A percentile compares a stretch with the other conserved stretches of the same genome.
phyloP scores from a whole-genome alignment of 2,113 vertebrate species.

The Pituophis catenifer region DNA sequence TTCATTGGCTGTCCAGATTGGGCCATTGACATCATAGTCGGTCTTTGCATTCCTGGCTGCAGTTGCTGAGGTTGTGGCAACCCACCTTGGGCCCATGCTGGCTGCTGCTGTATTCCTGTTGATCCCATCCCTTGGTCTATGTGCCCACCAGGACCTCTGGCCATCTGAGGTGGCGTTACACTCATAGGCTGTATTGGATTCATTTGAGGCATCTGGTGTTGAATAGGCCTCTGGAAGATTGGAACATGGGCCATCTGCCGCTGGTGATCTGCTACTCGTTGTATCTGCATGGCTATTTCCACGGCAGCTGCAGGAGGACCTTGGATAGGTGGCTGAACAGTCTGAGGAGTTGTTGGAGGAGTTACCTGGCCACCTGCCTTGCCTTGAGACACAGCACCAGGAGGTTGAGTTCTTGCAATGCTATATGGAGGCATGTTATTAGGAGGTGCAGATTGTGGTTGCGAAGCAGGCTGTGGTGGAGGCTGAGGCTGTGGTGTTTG shows the following conservation, averaged over 20 bases:
- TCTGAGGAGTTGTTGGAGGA: slow-evolving; percentile 73
- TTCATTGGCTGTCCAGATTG: slow-evolving; percentile 84
- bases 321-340: slow-evolving; percentile 65
- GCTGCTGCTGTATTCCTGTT: slow-evolving; percentile 75
- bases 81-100: slow-evolving; percentile 78
- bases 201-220: slow-evolving; percentile 85
- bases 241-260: slow-evolving; percentile 92
- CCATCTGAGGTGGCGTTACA: slow-evolving; percentile 80
- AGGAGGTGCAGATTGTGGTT: slow-evolving; percentile 75
- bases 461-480: slow-evolving; percentile 65
- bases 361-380: slow-evolving; percentile 77
- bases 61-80: slow-evolving; percentile 81
- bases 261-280: slow-evolving; percentile 91
- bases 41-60: slow-evolving; percentile 82
- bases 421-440: slow-evolving; percentile 72
- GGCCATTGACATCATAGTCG: slow-evolving; percentile 85
- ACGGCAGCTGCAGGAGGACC: slow-evolving; percentile 95
- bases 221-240: slow-evolving; percentile 85
- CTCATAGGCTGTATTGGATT: slow-evolving; percentile 78
- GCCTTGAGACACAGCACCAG: slow-evolving; percentile 74
- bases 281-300: slow-evolving; percentile 97
- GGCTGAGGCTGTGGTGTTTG: slow-evolving; percentile 87
- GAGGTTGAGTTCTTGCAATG: slow-evolving; percentile 71
- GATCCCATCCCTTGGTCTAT: slow-evolving; percentile 77
- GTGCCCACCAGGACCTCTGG: slow-evolving; percentile 74